Conservation (phyloP, 2,113 vertebrate genomes). For the Aix galericulata region DNA sequence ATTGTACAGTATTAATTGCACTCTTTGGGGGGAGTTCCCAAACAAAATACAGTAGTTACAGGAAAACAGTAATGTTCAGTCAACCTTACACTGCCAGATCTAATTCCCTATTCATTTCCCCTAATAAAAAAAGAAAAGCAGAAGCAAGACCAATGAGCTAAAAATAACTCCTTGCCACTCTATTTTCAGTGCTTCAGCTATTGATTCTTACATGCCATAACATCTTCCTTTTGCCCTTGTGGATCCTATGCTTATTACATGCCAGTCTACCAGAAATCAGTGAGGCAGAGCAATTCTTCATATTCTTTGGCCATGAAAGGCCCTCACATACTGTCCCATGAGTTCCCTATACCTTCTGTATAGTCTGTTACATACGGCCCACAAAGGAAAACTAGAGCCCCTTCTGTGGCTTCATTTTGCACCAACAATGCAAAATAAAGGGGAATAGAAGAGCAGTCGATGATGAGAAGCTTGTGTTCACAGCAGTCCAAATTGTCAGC, state of each 20-base stretch:
- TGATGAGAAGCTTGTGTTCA: not conserved
- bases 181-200: not conserved
- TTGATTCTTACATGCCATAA: not conserved
- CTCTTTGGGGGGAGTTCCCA: not conserved
- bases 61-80: not conserved
- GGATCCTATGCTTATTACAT: not conserved
- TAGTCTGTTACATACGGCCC: not conserved
- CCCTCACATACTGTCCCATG: accelerated
- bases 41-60: not conserved
- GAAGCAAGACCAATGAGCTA: not conserved
- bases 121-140: not conserved
- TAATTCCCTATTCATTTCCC: not conserved
- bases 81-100: not conserved
- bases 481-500: not conserved
- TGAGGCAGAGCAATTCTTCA: not conserved
- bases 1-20: not conserved
- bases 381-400: not conserved
- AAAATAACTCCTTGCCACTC: not conserved
- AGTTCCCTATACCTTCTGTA: not conserved
- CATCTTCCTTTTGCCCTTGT: not conserved
- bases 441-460: not conserved
- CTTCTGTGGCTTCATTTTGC: not conserved
- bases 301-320: not conserved
- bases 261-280: not conserved
- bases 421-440: not conserved